phyloP scores from a whole-genome alignment of 2,888 invertebrate species.

The Leptura quadrifasciata region DNA sequence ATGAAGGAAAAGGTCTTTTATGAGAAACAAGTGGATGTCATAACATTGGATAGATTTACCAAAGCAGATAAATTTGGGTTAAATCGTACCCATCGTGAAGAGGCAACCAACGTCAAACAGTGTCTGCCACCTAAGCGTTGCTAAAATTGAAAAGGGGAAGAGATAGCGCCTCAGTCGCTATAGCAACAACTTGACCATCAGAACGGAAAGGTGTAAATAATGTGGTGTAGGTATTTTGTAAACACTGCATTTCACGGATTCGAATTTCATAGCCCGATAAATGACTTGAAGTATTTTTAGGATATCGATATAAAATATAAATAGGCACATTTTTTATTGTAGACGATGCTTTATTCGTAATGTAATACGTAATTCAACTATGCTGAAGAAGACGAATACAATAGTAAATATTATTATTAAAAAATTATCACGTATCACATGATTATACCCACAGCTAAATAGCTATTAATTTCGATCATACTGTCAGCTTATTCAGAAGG shows the following conservation, averaged over 20 bases:
- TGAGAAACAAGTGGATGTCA: constrained; percentile 18
- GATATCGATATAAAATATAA: background rate
- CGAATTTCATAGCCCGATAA: constrained; percentile 29
- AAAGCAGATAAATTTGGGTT: constrained; percentile 32
- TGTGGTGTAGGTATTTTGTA: constrained; percentile 18
- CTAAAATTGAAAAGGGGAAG: constrained; percentile 15
- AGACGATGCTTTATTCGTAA: no score
- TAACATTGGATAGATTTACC: constrained; percentile 9
- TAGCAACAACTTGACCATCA: constrained; percentile 34
- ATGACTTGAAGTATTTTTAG: background rate
- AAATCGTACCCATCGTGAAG: constrained; percentile 22
- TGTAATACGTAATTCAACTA: no score
- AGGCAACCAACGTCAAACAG: constrained; percentile 22
- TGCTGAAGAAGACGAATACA: no score
- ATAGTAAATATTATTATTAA: no score
- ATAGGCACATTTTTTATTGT: background rate
- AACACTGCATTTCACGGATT: constrained; percentile 16
- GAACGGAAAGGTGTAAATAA: constrained; percentile 37
- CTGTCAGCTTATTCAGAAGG: no score
- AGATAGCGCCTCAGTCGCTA: constrained; percentile 26
- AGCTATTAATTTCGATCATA: no score
- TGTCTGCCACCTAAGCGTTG: constrained; percentile 1
- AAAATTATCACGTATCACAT: no score
- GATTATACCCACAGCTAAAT: no score
- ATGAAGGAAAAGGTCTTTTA: constrained; percentile 5